These are phyloP conservation scores for Belgica antarctica DNA, from an alignment of 2,888 invertebrate species.

Conservation along the genomic window DNA sequence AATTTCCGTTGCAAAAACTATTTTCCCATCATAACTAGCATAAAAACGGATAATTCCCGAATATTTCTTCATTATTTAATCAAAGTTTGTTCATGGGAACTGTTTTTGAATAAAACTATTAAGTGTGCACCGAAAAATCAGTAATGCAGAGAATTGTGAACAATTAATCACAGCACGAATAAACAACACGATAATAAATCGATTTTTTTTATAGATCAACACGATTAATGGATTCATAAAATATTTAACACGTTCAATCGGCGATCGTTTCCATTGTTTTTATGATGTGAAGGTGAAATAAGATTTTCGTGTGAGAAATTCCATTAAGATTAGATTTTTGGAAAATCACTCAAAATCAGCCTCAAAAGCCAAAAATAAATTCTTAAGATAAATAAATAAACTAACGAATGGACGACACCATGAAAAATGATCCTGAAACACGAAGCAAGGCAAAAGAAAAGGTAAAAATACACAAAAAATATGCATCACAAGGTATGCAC, in stretches of 20 bases:
- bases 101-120: too few relatives aligned
- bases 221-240: slow-evolving; percentile 33
- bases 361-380: not conserved
- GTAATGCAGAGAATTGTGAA: not conserved
- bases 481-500: slow-evolving; percentile 16
- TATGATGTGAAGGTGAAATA: too few relatives aligned
- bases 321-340: not conserved
- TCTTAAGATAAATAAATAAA: not conserved
- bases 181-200: slow-evolving; percentile 12
- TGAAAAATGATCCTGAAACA: slow-evolving; percentile 37
- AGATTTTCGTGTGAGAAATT: too few relatives aligned
- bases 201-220: slow-evolving; percentile 31
- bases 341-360: not conserved
- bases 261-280: slow-evolving; percentile 26
- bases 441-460: not conserved
- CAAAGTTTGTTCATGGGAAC: too few relatives aligned
- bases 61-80: too few relatives aligned
- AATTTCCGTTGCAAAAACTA: too few relatives aligned
- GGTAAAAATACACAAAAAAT: not conserved
- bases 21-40: too few relatives aligned
- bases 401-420: not conserved
- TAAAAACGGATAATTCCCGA: too few relatives aligned
- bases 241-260: slow-evolving; percentile 8
- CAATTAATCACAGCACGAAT: slow-evolving; percentile 19
- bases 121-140: too few relatives aligned